Evolutionary conservation across 2,797 vertebrate genomes (phyloP), one percentile per base, ranked within the genome.

Genomic region (Knipowitschia caucasica): DNA sequence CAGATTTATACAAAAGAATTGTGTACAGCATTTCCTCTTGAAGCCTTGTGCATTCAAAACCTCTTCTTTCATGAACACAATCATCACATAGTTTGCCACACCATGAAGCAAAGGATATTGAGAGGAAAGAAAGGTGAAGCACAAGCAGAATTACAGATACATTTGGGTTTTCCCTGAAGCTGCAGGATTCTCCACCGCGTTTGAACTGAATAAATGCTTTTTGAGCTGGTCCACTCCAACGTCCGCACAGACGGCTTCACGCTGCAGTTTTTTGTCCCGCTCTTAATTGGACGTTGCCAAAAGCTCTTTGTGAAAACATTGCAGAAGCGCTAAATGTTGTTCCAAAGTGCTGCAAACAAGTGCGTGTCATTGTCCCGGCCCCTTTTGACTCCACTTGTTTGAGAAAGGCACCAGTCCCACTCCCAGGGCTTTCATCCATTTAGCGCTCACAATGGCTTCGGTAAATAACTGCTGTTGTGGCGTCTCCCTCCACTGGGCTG

Each of bases 401-500:
- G 71, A 51, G 30, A 67, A 53, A 49, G 52, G 53, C 35, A 26
- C 50, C 65, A 73, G 57, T 39, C 56, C 46, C 59, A 45, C 52
- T 58, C 27, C 44, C 65, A 45, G 47, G 49, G 15, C 53, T 66
- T 75, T 69, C 62, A 71, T 50, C 67, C 53, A 63, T 82, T 81
- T 71, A 83, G 40, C 39, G 29, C 54, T 57, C 65, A 67, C 63
- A 71, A 55, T 68, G 67, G 56, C 52, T 71, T 62, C 65, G 70
- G 65, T 78, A 82, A 87, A 87, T 71, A 76, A 71, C 63, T 69
- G 59, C 44, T 18, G 47, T 67, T 71, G 50, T 66, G 53, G 46
- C 58, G 80, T 72, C 69, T 71, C 78, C 62, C 56, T 80, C 67
- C 64, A 77, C 1, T 82, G 76, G 80, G 38, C 82, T 73, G 70